These are phyloP conservation scores for Melanotaenia parkinsoni DNA, from an alignment of 2,797 vertebrate genomes.

Conservation along the genomic window DNA sequence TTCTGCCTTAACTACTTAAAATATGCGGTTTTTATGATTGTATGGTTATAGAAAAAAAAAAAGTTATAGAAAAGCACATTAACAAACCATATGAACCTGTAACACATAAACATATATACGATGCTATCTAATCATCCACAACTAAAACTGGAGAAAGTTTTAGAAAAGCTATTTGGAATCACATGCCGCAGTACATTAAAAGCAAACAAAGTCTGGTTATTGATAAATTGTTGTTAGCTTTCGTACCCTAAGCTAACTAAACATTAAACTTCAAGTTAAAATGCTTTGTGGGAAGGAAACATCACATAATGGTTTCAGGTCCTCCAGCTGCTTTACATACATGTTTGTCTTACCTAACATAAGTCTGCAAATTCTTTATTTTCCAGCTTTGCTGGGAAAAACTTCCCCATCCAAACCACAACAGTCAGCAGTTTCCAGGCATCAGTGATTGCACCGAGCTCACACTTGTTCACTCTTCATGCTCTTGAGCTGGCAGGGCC, in stretches of 20 bases:
- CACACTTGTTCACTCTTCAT: slow-evolving; percentile 43
- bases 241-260: no score
- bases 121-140: background rate
- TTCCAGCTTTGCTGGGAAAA: slow-evolving; percentile 41
- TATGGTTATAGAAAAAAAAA: no score
- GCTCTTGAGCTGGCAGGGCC: slow-evolving; percentile 37
- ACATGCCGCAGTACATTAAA: background rate
- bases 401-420: slow-evolving; percentile 54
- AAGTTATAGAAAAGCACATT: background rate
- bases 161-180: background rate
- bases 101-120: background rate
- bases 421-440: slow-evolving; percentile 58
- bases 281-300: background rate
- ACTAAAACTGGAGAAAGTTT: background rate
- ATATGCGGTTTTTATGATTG: background rate
- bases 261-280: no score
- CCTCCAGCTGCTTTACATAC: slow-evolving; percentile 36
- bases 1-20: background rate
- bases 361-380: slow-evolving; percentile 62
- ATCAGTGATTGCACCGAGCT: slow-evolving; percentile 40
- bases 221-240: background rate
- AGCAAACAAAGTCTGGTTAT: background rate
- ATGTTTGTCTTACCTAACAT: slow-evolving; percentile 48
- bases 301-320: slow-evolving; percentile 15
- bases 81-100: background rate